Conservation (phyloP, 2,888 invertebrate species). For the Rhagophthalmus giganteus region DNA sequence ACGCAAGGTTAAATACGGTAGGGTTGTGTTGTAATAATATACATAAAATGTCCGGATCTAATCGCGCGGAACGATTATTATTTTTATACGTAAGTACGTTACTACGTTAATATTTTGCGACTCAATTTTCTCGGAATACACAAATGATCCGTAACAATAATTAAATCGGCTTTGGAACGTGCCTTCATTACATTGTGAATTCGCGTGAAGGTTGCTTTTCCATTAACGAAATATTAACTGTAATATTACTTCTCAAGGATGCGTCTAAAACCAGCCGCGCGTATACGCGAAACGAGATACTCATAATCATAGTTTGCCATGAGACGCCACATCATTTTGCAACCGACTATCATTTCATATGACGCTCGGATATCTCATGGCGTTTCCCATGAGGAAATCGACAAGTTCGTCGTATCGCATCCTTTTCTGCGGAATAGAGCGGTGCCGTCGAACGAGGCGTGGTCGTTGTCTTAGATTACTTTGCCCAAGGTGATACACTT, state of each 20-base stretch:
- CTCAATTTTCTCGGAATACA: slow-evolving; percentile 1
- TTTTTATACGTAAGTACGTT: no score
- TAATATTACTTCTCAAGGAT: slow-evolving; percentile 21
- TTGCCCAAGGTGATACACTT: slow-evolving; percentile 48
- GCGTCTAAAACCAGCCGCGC: slow-evolving; percentile 8
- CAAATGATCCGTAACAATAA: slow-evolving; percentile 19
- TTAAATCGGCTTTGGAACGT: slow-evolving; percentile 17
- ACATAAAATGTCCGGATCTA: background rate
- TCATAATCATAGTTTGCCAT: slow-evolving; percentile 28
- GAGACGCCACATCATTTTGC: slow-evolving; percentile 37
- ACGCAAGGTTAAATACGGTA: slow-evolving; percentile 26
- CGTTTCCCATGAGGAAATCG: slow-evolving; percentile 23
- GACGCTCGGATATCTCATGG: slow-evolving; percentile 26
- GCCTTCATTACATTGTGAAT: slow-evolving; percentile 12
- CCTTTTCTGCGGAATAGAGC: slow-evolving; percentile 19
- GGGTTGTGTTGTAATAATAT: slow-evolving; percentile 24
- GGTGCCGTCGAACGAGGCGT: slow-evolving; percentile 29
- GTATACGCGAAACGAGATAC: slow-evolving; percentile 15
- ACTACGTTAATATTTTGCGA: slow-evolving; percentile 2
- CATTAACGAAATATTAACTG: slow-evolving; percentile 10
- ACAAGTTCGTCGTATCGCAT: slow-evolving; percentile 20
- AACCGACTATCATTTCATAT: slow-evolving; percentile 34
- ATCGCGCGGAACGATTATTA: slow-evolving; percentile 7
- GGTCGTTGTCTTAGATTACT: slow-evolving; percentile 33
- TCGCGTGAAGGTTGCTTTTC: slow-evolving; percentile 10